These are phyloP conservation scores for Enteromius treurensis DNA, from an alignment of 2,797 vertebrate genomes.

Conservation along the genomic window DNA sequence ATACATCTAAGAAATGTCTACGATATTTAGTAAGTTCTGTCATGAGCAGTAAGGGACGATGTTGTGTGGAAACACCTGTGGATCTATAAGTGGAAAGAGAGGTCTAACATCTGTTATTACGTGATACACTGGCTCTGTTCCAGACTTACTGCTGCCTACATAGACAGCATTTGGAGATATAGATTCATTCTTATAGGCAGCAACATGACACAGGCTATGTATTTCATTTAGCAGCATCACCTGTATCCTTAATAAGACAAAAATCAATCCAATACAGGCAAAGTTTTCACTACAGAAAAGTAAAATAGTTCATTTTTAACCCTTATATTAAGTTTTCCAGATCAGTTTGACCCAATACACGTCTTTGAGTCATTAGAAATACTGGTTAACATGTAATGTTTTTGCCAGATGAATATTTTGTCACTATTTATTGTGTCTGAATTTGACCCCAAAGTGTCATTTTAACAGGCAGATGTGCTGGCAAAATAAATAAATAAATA, in stretches of 20 bases:
- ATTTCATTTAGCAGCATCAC: background rate
- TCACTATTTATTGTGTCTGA: too few relatives aligned
- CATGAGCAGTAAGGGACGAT: background rate
- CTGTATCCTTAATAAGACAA: too few relatives aligned
- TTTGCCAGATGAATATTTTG: too few relatives aligned
- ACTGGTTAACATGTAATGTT: too few relatives aligned
- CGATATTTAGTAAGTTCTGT: background rate
- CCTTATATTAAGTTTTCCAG: background rate
- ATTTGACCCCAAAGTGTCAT: too few relatives aligned
- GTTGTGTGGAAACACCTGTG: background rate
- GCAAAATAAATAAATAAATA: too few relatives aligned
- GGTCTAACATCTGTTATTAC: background rate
- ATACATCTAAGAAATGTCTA: background rate
- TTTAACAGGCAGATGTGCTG: too few relatives aligned
- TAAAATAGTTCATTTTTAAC: background rate
- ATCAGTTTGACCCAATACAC: too few relatives aligned
- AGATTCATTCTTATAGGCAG: background rate
- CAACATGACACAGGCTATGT: background rate
- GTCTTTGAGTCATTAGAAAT: too few relatives aligned
- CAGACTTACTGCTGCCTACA: background rate
- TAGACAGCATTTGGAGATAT: background rate
- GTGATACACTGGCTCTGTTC: constrained; percentile 10
- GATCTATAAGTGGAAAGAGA: background rate
- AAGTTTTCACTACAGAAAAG: background rate
- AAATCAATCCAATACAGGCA: background rate